Conservation (phyloP, 2,888 invertebrate species). For the Chouioia cunea region DNA sequence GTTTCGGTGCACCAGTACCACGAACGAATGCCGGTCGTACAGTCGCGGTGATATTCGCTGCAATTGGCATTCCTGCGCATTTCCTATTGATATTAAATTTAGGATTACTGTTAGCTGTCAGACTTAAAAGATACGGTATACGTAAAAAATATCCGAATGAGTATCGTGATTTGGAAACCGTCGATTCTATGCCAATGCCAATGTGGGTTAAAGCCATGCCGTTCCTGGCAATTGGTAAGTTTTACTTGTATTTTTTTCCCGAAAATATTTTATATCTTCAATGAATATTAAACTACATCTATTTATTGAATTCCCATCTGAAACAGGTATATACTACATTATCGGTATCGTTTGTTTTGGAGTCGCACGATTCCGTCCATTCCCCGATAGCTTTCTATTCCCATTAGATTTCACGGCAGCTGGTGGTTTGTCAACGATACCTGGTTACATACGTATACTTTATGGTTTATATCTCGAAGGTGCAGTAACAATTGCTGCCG, state of each 20-base stretch:
- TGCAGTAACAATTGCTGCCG: slow-evolving; percentile 75
- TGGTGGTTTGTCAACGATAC: slow-evolving; percentile 76
- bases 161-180: slow-evolving; percentile 48
- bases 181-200: slow-evolving; percentile 55
- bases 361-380: slow-evolving; percentile 69
- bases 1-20: slow-evolving; percentile 81
- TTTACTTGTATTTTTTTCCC: neutral
- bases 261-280: neutral
- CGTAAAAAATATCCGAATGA: slow-evolving; percentile 53
- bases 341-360: slow-evolving; percentile 76
- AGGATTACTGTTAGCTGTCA: slow-evolving; percentile 70
- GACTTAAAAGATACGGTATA: slow-evolving; percentile 68
- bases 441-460: slow-evolving; percentile 73
- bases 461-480: slow-evolving; percentile 79
- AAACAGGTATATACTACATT: slow-evolving; percentile 71
- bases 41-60: slow-evolving; percentile 75
- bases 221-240: slow-evolving; percentile 60
- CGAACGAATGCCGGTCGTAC: slow-evolving; percentile 75
- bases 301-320: neutral
- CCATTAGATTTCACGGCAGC: slow-evolving; percentile 80
- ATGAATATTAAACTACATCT: neutral
- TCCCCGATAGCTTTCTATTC: slow-evolving; percentile 74
- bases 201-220: slow-evolving; percentile 62
- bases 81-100: slow-evolving; percentile 74
- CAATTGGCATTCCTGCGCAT: slow-evolving; percentile 77